phyloP scores from a whole-genome alignment of 1,140 invertebrate genomes.

The Capitella teleta region DNA sequence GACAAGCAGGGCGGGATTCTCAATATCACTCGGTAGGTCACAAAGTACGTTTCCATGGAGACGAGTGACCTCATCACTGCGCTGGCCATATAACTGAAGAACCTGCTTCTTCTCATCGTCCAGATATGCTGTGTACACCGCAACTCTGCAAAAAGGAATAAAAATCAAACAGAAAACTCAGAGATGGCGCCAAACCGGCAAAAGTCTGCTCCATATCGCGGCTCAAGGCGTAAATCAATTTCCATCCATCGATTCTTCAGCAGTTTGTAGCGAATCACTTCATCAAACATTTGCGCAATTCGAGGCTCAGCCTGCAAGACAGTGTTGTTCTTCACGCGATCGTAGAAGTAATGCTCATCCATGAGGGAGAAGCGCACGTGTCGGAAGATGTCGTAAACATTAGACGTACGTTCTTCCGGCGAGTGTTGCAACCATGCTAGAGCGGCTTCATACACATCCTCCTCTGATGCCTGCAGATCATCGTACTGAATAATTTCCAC shows the following conservation, averaged over 20 bases:
- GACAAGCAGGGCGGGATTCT: background rate
- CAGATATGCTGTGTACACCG: constrained; percentile 4
- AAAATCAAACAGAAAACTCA: background rate
- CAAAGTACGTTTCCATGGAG: constrained; percentile 1
- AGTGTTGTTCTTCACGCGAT: constrained; percentile 37
- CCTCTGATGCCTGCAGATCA: constrained; percentile 40
- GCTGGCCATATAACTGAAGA: background rate
- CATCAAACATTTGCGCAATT: constrained; percentile 1
- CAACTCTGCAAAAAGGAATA: constrained; percentile 1
- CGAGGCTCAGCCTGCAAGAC: constrained; percentile 19
- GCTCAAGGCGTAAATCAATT: constrained; percentile 2
- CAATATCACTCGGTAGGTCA: background rate
- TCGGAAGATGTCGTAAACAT: constrained; percentile 34
- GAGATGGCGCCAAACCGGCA: background rate
- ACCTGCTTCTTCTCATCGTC: constrained; percentile 8
- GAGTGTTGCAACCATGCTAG: constrained; percentile 41
- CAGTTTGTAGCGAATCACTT: constrained; percentile 3
- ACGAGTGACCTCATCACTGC: background rate
- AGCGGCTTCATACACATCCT: constrained; percentile 46
- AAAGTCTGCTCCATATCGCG: constrained; percentile 2
- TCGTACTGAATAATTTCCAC: constrained; percentile 43
- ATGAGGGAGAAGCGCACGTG: constrained; percentile 43
- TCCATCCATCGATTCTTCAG: constrained; percentile 1
- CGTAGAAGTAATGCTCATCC: constrained; percentile 45
- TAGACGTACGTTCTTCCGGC: constrained; percentile 15